Percentiles rank a stretch among this genome's conserved stretches.
Evolutionary conservation across 2,797 vertebrate species (phyloP).

Genomic region (Siniperca scherzeri): DNA sequence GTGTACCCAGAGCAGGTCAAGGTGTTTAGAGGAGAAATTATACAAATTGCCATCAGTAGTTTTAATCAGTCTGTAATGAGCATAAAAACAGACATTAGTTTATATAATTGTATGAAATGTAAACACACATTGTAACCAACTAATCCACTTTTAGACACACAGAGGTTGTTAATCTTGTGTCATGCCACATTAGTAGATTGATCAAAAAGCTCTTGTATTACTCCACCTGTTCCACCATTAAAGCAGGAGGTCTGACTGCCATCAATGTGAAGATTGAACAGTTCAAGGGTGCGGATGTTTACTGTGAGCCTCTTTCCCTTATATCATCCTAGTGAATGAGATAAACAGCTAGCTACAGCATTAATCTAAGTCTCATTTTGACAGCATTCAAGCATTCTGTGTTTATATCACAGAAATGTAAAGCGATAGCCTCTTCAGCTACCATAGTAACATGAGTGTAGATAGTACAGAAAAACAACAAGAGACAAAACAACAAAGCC

Average conservation of each 20-base stretch:
- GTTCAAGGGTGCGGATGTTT: slow-evolving; percentile 28
- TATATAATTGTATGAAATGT: slow-evolving; percentile 9
- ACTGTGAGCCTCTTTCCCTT: slow-evolving; percentile 31
- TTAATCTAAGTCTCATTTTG: slow-evolving; percentile 71
- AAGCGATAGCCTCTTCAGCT: slow-evolving; percentile 55
- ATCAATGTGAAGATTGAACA: slow-evolving; percentile 16
- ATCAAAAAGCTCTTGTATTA: slow-evolving; percentile 29
- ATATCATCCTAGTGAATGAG: slow-evolving; percentile 54
- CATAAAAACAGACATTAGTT: slow-evolving; percentile 21
- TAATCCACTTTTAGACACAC: slow-evolving; percentile 16
- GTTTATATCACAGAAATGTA: slow-evolving; percentile 66
- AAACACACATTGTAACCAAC: slow-evolving; percentile 3
- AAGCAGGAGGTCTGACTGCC: slow-evolving; percentile 18
- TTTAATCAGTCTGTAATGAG: slow-evolving; percentile 29
- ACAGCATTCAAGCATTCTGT: slow-evolving; percentile 76
- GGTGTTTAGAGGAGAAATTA: slow-evolving; percentile 2
- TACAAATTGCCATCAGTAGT: not conserved
- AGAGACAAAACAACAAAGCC: slow-evolving; percentile 41
- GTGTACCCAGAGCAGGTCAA: not conserved
- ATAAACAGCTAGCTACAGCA: slow-evolving; percentile 69
- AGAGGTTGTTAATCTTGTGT: slow-evolving; percentile 30
- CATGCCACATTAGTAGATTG: slow-evolving; percentile 7
- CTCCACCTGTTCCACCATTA: slow-evolving; percentile 13
- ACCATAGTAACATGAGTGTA: slow-evolving; percentile 61
- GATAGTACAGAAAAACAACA: slow-evolving; percentile 48